Conservation (phyloP, 2,888 invertebrate species). For the Anthophora plumipes region DNA sequence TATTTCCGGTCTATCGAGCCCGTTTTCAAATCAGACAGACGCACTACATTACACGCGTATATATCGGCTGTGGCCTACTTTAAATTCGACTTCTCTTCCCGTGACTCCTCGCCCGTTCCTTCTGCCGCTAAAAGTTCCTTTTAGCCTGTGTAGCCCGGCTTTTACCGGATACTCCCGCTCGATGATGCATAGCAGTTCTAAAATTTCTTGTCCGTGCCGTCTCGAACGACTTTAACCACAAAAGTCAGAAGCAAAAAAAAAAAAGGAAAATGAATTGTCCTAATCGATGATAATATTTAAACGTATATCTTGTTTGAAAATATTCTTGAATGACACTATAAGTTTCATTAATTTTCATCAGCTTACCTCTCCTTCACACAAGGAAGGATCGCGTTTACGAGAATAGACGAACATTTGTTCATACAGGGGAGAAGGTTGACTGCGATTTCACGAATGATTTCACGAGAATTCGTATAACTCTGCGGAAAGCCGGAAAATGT, state of each 20-base stretch:
- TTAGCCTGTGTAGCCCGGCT: constrained; percentile 42
- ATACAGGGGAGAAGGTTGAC: constrained; percentile 3
- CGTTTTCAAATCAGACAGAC: constrained; percentile 32
- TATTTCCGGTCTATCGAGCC: constrained; percentile 10
- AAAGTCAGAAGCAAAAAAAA: not conserved
- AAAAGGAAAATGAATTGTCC: not conserved
- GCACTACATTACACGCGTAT: constrained; percentile 2
- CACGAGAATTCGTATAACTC: constrained; percentile 69
- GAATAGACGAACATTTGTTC: constrained; percentile 3
- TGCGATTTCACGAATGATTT: constrained; percentile 76
- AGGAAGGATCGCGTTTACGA: constrained; percentile 14
- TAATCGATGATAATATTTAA: constrained; percentile 24
- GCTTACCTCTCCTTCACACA: not conserved
- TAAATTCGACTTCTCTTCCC: constrained; percentile 42
- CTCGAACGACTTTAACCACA: not conserved
- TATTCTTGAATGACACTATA: not conserved
- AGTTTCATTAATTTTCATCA: constrained; percentile 25
- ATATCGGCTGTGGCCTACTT: constrained; percentile 29
- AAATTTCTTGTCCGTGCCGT: constrained; percentile 40
- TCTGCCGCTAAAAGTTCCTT: constrained; percentile 44
- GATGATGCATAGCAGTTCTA: constrained; percentile 52
- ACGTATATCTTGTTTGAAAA: not conserved
- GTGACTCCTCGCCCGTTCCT: not conserved
- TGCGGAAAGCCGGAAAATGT: constrained; percentile 65
- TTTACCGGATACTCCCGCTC: constrained; percentile 50